Base-by-base conservation (phyloP, 23 tunicate species). In the Styela clava region DNA sequence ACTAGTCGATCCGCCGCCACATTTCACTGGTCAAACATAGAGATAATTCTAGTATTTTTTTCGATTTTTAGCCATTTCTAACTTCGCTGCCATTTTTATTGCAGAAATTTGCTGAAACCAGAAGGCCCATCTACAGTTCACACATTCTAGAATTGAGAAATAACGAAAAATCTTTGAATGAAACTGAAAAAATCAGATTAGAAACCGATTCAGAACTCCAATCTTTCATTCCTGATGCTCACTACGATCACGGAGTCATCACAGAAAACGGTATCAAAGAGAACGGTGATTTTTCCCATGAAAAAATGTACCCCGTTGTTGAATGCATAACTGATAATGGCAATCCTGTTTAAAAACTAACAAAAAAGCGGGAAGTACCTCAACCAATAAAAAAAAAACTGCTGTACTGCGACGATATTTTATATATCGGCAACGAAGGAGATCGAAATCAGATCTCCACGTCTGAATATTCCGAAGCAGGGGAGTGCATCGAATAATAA, bases 101-200 rank as follows among this genome's bases (percentile, higher is more conserved):
- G 29, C 35, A 71, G 77, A 71, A 71, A 71, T 71, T 71, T 35
- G 35, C 32, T 12, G 77, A 71, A 34, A 71, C 77, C 5, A 31
- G 35, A 31, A 33, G 77, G 34, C 77, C 77, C 16, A 30, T 71
- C 24, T 71, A 28, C 35, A 34, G 77, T 5, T 5, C 32, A 21
- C 77, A 71, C 35, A 71, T 71, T 3, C 29, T 71, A 16, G 77
- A 71, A 18, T 34, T 71, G 7, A 33, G 77, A 26, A 71, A 34
- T 5, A 3, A 26, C 7, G 35, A 71, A 71, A 29, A 71, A 44
- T 44, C 56, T 44, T 12, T 44, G 56, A 44, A 44, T 7, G n/a
- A n/a, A 12, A 44, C 7, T 12, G 56, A 44, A 12, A 44, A 44
- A 44, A 12, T 44, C 56, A 44, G 56, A 44, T 12, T 12, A 44